Conservation (phyloP, 2,888 invertebrate genomes). For the Auanema freiburgensis region DNA sequence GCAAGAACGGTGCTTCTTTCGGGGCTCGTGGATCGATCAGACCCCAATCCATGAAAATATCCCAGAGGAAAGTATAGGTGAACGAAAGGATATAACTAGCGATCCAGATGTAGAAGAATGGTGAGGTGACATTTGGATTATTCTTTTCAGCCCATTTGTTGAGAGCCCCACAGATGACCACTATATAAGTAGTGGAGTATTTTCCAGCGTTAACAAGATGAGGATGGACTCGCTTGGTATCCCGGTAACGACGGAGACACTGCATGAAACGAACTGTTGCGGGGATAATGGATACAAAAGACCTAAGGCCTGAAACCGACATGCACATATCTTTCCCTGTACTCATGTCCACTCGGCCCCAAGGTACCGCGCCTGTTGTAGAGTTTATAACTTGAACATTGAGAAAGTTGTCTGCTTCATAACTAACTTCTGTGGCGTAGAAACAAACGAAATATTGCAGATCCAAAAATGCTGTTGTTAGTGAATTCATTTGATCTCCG, state of each 20-base stretch:
- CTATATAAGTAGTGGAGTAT: conserved; percentile 94
- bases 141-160: conserved; percentile 73
- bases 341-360: conserved; percentile 60
- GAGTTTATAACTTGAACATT: conserved; percentile 53
- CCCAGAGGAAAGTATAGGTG: conserved; percentile 94
- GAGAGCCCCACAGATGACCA: conserved; percentile 75
- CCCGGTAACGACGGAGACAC: conserved; percentile 89
- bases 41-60: conserved; percentile 95
- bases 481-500: conserved; percentile 76
- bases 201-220: conserved; percentile 97
- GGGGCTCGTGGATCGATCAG: conserved; percentile 79
- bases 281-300: conserved; percentile 86
- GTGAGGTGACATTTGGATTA: conserved; percentile 50
- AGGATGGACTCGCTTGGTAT: conserved; percentile 83
- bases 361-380: conserved; percentile 58
- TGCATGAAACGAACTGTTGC: conserved; percentile 98
- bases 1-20: conserved; percentile 75
- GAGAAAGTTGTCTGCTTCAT: conserved; percentile 30
- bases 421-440: conserved; percentile 72
- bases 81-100: conserved; percentile 75
- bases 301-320: conserved; percentile 76
- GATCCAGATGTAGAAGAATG: conserved; percentile 76
- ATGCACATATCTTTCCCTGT: conserved; percentile 70
- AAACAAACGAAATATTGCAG: conserved; percentile 91
- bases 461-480: conserved; percentile 85